Conservation (phyloP, 2,113 vertebrate species). For the Vanacampus margaritifer region DNA sequence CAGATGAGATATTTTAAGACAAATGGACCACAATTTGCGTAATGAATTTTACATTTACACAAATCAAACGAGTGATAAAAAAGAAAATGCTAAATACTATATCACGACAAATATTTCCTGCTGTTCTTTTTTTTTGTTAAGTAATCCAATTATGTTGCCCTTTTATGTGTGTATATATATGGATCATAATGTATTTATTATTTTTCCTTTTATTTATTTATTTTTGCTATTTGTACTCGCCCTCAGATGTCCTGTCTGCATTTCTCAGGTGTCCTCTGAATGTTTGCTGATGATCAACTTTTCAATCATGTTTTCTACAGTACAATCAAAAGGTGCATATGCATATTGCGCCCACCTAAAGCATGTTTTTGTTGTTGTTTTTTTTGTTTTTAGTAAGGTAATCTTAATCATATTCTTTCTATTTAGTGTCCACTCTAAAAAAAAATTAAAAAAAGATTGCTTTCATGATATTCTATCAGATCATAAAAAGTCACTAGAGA, state of each 20-base stretch:
- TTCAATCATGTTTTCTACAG: constrained; percentile 62
- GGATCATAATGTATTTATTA: constrained; percentile 27
- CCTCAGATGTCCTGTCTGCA: constrained; percentile 42
- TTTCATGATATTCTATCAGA: constrained; percentile 8
- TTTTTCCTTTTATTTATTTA: constrained; percentile 37
- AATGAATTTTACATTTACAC: constrained; percentile 1
- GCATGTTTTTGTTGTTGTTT: constrained; percentile 45
- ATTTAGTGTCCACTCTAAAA: background rate
- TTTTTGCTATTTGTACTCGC: constrained; percentile 30
- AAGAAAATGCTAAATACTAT: background rate
- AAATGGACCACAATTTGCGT: constrained; percentile 11
- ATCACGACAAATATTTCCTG: background rate
- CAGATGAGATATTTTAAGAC: background rate
- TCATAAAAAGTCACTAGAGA: constrained; percentile 1
- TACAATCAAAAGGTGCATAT: constrained; percentile 38
- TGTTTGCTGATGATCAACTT: constrained; percentile 57
- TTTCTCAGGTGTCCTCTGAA: constrained; percentile 71
- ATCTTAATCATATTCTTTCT: constrained; percentile 1
- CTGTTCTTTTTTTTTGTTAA: constrained; percentile 17
- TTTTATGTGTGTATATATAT: constrained; percentile 24
- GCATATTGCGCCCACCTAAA: constrained; percentile 45
- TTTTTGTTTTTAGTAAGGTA: background rate
- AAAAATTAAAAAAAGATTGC: background rate
- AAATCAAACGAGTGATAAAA: background rate
- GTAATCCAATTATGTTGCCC: constrained; percentile 11